Conservation (phyloP, 1,140 invertebrate genomes). For the Pogonognathellus flavescens region DNA sequence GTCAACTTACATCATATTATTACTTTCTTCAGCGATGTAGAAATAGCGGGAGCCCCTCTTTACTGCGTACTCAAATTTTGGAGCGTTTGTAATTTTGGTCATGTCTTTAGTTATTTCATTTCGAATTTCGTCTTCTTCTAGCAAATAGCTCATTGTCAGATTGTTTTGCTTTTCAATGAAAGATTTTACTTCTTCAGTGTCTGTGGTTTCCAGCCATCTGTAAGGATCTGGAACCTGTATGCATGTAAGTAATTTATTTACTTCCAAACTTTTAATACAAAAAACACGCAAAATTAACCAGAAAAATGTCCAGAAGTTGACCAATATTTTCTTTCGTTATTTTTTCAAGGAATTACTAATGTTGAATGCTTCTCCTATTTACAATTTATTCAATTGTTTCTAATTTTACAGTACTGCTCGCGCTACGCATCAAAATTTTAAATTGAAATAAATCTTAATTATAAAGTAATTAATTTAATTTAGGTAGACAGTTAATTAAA, state of each 20-base stretch:
- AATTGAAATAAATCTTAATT: neutral
- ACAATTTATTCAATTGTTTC: too few relatives aligned
- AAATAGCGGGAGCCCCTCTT: conserved; percentile 92
- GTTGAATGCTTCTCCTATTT: neutral
- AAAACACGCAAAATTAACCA: too few relatives aligned
- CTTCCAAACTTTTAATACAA: too few relatives aligned
- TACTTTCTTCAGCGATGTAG: conserved; percentile 91
- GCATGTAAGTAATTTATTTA: too few relatives aligned
- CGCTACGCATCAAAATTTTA: too few relatives aligned
- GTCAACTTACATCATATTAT: too few relatives aligned
- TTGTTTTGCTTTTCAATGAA: conserved; percentile 95
- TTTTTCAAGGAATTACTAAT: too few relatives aligned
- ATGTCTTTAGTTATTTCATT: conserved; percentile 80
- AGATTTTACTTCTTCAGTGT: conserved; percentile 88
- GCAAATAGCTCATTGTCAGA: conserved; percentile 88
- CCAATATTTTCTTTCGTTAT: too few relatives aligned
- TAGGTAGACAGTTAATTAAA: too few relatives aligned
- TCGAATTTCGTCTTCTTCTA: conserved; percentile 79
- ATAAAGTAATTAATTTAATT: too few relatives aligned
- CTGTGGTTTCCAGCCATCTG: conserved; percentile 96
- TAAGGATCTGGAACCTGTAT: conserved; percentile 90
- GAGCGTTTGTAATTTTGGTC: conserved; percentile 95
- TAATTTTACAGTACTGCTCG: too few relatives aligned
- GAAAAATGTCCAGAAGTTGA: too few relatives aligned
- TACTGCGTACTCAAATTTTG: conserved; percentile 91